Evolutionary conservation across 2,888 invertebrate species (phyloP).

Genomic region (Aphelenchoides bicaudatus): DNA sequence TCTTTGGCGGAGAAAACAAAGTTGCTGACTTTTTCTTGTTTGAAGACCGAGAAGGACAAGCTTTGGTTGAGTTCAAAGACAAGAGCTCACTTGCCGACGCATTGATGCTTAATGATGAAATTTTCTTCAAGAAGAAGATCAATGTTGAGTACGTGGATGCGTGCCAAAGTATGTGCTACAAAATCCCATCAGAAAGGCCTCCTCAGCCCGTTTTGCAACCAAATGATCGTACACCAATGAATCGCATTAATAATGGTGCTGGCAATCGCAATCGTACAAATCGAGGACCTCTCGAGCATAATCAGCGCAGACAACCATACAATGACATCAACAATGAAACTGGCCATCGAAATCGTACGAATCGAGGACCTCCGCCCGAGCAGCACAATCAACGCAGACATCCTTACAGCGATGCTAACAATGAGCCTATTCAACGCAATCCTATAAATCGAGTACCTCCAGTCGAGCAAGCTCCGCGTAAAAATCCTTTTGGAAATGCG

Average conservation of each 20-base stretch:
- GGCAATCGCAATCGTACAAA: no score
- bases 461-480: background rate
- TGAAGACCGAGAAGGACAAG: background rate
- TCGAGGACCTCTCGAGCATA: no score
- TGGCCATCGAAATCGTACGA: background rate
- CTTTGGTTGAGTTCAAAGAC: conserved; percentile 6
- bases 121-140: background rate
- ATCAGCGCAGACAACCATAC: background rate
- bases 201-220: no score
- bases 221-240: no score
- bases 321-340: background rate
- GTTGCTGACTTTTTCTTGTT: conserved; percentile 9
- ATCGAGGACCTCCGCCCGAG: no score
- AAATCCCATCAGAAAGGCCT: background rate
- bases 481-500: background rate
- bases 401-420: no score
- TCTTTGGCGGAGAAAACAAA: conserved; percentile 18
- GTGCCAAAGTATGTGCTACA: background rate
- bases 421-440: no score
- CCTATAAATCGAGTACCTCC: background rate
- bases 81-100: conserved; percentile 4
- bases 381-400: conserved; percentile 1
- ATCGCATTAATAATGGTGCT: no score
- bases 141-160: conserved; percentile 14
- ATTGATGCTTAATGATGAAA: background rate